Base-by-base conservation (phyloP, 2,888 invertebrate genomes). In the Sinhomidia bicolor region DNA sequence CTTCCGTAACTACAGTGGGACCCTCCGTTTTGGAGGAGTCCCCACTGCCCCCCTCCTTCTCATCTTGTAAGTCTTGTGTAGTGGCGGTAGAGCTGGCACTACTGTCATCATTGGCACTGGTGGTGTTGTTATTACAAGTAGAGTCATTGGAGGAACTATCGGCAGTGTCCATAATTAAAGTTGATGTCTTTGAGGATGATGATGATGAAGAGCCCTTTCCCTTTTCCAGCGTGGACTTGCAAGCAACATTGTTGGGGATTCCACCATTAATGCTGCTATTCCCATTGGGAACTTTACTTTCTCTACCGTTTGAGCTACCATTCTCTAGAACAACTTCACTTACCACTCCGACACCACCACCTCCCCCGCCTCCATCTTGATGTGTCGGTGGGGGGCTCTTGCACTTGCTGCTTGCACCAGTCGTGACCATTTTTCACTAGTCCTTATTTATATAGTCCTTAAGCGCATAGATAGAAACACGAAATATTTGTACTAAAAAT, bases 1-100 rank as follows among this genome's bases (percentile, higher is more conserved):
- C 96, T 88, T 96, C 96, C 92, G 96, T 96, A 32, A 93, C 93
- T 78, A 93, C 93, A n/a, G 90, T 71, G 85, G 93, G 93, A 90
- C 95, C 95, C 92, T 95, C 91, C 9, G 74, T 87, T 23, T 83
- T 65, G 7, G 88, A 87, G 17, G 82, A 32, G 1, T 32, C 82
- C 5, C 54, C 85, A 54, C 68, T 88, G 9, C 82, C 85, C 51
- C 71, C 82, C 7, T 60, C 78, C 17, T 87, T 82, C 14, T 79
- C 81, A 23, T 62, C 68, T n/a, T 80, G 76, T 62, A 74, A 83
- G 74, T 83, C 71, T 74, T 41, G 84, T 60, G 57, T 57, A 12
- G 74, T 41, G 84, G 29, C 57, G 20, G 23, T 17, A 26, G 74
- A 12, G 29, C 29, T 47, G 74, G 14, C 23, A 65, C 68, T 32